Evolutionary conservation across 2,888 invertebrate genomes (phyloP).

Genomic region (Mythimna loreyi): DNA sequence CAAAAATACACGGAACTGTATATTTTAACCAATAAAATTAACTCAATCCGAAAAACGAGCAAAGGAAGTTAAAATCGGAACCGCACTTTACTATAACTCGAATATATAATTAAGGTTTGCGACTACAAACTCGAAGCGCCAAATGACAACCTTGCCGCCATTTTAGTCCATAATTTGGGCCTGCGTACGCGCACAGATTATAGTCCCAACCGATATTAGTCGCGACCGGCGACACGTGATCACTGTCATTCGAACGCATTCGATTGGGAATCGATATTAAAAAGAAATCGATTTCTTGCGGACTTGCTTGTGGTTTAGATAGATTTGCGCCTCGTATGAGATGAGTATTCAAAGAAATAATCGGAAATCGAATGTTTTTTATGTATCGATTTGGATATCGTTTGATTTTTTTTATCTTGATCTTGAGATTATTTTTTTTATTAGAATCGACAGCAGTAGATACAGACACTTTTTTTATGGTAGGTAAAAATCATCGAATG

Average conservation of each 20-base stretch:
- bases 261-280: conserved; percentile 73
- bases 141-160: conserved; percentile 87
- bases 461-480: no score
- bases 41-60: conserved; percentile 63
- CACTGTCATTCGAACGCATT: conserved; percentile 74
- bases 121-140: conserved; percentile 76
- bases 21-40: conserved; percentile 50
- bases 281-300: conserved; percentile 71
- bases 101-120: conserved; percentile 80
- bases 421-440: no score
- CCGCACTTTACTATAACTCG: conserved; percentile 68
- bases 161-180: conserved; percentile 82
- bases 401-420: no score
- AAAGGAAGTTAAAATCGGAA: conserved; percentile 77
- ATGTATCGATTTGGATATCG: neutral
- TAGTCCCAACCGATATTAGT: conserved; percentile 81
- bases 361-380: conserved; percentile 33
- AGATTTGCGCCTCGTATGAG: conserved; percentile 53
- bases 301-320: conserved; percentile 53
- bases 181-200: conserved; percentile 84
- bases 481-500: no score
- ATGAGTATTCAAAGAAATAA: conserved; percentile 27
- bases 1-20: conserved; percentile 50
- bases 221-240: conserved; percentile 80
- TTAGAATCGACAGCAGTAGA: no score